Evolutionary conservation across 2,797 vertebrate species (phyloP).

Genomic region (Crenuchus spilurus): DNA sequence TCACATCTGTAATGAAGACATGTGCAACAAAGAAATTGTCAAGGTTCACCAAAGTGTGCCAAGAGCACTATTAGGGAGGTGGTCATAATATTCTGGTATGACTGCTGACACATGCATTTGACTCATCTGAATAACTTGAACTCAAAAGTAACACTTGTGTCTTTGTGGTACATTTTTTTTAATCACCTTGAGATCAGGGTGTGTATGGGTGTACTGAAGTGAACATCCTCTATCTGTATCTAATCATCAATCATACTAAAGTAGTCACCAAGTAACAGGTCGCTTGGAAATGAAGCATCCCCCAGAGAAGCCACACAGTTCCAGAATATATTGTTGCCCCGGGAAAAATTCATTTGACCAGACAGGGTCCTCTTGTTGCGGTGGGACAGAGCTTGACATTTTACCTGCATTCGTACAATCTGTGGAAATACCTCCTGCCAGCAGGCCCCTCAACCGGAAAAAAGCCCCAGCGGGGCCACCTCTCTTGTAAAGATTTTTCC

Average conservation of each 20-base stretch:
- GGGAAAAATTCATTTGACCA: constrained; percentile 63
- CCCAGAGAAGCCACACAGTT: not conserved
- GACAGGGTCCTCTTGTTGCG: constrained; percentile 52
- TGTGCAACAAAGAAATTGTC: too few species aligned
- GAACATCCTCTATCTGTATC: constrained; percentile 7
- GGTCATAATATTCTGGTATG: too few species aligned
- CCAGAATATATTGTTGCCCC: constrained; percentile 49
- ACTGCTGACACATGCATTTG: too few species aligned
- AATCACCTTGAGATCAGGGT: not conserved
- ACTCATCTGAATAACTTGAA: too few species aligned
- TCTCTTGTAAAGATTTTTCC: constrained; percentile 24
- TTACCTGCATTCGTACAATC: constrained; percentile 57
- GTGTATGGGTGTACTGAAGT: not conserved
- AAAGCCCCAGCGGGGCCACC: constrained; percentile 18
- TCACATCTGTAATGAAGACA: too few species aligned
- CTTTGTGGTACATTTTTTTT: not conserved
- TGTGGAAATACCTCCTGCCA: constrained; percentile 53
- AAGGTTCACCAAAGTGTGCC: too few species aligned
- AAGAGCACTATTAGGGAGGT: too few species aligned
- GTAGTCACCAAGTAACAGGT: constrained; percentile 1
- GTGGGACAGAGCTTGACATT: constrained; percentile 63
- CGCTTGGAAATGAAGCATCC: not conserved
- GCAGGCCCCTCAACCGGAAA: constrained; percentile 53
- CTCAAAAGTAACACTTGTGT: not conserved
- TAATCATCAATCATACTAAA: constrained; percentile 29